phyloP scores from a whole-genome alignment of 2,888 invertebrate species.

The Tuta absoluta region DNA sequence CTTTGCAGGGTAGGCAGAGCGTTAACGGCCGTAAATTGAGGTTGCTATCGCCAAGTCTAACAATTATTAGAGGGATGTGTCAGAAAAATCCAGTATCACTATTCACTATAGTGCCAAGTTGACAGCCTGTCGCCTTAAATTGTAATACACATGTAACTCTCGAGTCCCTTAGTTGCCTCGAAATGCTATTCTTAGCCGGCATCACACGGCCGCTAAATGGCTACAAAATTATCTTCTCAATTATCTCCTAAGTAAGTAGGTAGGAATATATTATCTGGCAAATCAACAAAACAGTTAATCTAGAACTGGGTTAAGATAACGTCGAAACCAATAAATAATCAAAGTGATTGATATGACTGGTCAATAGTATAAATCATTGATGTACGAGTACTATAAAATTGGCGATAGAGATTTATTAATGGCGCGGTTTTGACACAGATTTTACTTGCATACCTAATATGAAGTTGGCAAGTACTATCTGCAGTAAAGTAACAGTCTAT shows the following conservation, averaged over 20 bases:
- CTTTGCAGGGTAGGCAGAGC: too few relatives aligned
- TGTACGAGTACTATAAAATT: slow-evolving; percentile 46
- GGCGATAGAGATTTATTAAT: slow-evolving; percentile 51
- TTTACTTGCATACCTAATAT: slow-evolving; percentile 18
- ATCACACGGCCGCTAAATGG: not conserved
- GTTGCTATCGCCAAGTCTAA: too few relatives aligned
- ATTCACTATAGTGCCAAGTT: too few relatives aligned
- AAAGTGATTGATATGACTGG: slow-evolving; percentile 49
- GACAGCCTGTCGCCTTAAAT: too few relatives aligned
- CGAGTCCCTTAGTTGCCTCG: too few relatives aligned
- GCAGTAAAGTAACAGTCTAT: too few relatives aligned
- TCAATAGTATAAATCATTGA: slow-evolving; percentile 57
- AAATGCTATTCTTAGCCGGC: too few relatives aligned
- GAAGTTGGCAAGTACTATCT: not conserved
- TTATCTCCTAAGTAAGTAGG: not conserved
- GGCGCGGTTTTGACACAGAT: slow-evolving; percentile 66
- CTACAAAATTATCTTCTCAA: slow-evolving; percentile 3
- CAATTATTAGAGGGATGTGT: too few relatives aligned
- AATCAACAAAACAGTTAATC: slow-evolving; percentile 5
- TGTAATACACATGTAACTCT: too few relatives aligned
- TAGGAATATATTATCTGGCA: too few relatives aligned
- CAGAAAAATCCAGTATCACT: too few relatives aligned
- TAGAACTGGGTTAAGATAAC: slow-evolving; percentile 26
- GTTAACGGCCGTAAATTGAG: too few relatives aligned
- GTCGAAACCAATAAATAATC: slow-evolving; percentile 22